Base-by-base conservation (phyloP, 2,888 invertebrate species). In the Lamellibrachia columna region DNA sequence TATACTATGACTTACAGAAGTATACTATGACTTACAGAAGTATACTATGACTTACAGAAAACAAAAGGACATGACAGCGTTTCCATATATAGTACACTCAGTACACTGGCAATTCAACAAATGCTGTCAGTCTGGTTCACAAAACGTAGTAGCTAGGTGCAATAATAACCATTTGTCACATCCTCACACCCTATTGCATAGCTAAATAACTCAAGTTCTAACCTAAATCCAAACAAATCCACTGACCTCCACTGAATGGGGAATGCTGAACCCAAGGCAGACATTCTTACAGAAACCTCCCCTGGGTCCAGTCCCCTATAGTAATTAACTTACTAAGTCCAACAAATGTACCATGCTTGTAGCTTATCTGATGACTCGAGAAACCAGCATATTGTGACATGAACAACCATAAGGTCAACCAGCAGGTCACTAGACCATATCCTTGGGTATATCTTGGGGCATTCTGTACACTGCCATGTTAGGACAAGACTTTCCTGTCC, bases 221-320 rank as follows among this genome's bases (percentile, higher is more conserved):
- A 22, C 75, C 75, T 75, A 75, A 75, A 75, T 22, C 75, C 75
- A 75, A 75, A 75, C 75, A 75, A 75, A 75, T 75, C 75, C 75
- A 11, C 6, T 75, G 75, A 75, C 75, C 75, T 40, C 75, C n/a
- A 15, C 22, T 75, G 22, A 75, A 75, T 22, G n/a, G 75, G 75
- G n/a, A 75, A 75, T 3, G n/a, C 75, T 75, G 75, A 75, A 75
- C 11, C 58, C 58, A 75, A 15, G n/a, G 22, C 75, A 22, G 75
- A 75, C 22, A 75, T 75, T 22, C 15, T 75, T 3, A 75, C 15
- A 75, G 75, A 75, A 75, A 40, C 15, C 75, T 22, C 4, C 75
- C 6, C 6, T 75, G 75, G 75, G 40, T 40, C 75, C 75, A 22
- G 22, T 11, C 6, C 75, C n/a, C 75, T 6, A 75, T n/a, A 75